Conservation (phyloP, 2,113 vertebrate species). For the Rattus norvegicus region GRCr8 NC_086019.1:98566001-98566500, state of each 20-base stretch:
- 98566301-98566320: background rate
- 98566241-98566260: background rate
- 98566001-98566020: background rate
- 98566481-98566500: background rate
- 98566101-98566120: background rate
- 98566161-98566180: background rate
- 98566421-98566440: background rate
- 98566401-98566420: no score
- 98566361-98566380: accelerated
- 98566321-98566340: no score
- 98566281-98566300: background rate
- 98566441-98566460: background rate
- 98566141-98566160: background rate
- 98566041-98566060: background rate
- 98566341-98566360: accelerated
- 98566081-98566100: background rate
- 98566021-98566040: no score
- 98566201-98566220: background rate
- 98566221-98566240: background rate
- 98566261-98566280: accelerated
- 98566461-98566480: background rate
- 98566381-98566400: background rate
- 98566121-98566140: accelerated
- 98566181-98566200: no score
- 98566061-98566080: background rate